Conservation (phyloP, 2,113 vertebrate species). For the Glareola pratincola region DNA sequence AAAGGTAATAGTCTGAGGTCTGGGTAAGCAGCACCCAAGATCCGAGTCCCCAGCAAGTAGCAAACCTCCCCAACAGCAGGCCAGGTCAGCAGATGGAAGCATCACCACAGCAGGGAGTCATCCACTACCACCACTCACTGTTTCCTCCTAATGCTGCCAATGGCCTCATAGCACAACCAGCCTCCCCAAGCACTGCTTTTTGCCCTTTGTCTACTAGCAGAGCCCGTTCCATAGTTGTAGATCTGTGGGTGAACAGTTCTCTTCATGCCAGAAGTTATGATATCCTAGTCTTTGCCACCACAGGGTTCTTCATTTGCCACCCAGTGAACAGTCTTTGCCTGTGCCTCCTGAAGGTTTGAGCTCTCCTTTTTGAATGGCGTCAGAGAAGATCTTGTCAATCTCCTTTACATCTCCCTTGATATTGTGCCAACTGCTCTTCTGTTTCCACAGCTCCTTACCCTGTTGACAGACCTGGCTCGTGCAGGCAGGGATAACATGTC, state of each 20-base stretch:
- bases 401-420: background rate
- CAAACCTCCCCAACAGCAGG: background rate
- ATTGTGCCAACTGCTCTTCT: no score
- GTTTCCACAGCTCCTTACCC: background rate
- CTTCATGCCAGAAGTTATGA: background rate
- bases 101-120: background rate
- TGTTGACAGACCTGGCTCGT: background rate
- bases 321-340: background rate
- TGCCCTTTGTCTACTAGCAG: background rate
- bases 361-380: background rate
- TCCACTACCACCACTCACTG: rapidly evolving
- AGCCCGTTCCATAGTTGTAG: background rate
- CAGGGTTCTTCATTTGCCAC: background rate
- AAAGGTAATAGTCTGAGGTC: background rate
- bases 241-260: background rate
- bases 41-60: background rate
- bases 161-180: background rate
- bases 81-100: background rate
- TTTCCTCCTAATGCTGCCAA: background rate
- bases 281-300: background rate
- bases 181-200: background rate
- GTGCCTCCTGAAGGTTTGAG: background rate
- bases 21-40: background rate
- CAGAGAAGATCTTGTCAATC: background rate
- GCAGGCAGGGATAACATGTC: background rate